Base-by-base conservation (phyloP, 2,797 vertebrate genomes). In the Allobates femoralis region DNA sequence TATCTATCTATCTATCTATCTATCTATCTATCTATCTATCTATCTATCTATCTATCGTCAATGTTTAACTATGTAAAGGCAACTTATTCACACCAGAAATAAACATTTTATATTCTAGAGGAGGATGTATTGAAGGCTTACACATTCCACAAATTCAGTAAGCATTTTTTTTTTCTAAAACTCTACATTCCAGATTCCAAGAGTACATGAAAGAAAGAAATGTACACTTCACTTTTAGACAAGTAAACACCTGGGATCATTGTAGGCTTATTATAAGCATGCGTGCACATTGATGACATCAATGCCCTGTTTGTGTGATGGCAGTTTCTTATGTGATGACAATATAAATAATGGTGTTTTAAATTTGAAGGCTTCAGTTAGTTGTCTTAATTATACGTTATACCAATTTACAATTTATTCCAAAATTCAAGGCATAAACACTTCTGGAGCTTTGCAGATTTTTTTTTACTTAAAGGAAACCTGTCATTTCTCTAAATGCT, bases 61-160 rank as follows among this genome's bases (percentile, higher is more conserved):
- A 46, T 46, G 41, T 46, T 46, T 10, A 46, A 10, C 11, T 46
- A 46, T 10, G 11, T n/a, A n/a, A n/a, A n/a, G n/a, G n/a, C n/a
- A n/a, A n/a, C n/a, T n/a, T n/a, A n/a, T n/a, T n/a, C n/a, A n/a
- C n/a, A n/a, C n/a, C n/a, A n/a, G n/a, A n/a, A n/a, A n/a, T n/a
- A n/a, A n/a, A n/a, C n/a, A n/a, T n/a, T n/a, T 53, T 23, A 15
- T 79, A 5, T 30, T 78, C 14, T 23, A 41, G 51, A 60, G 15
- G 6, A 51, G 41, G 64, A 58, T 46, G 23, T 23, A 55, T 79
- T 28, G 50, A 71, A 67, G 5, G 32, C 62, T 58, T 50, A 34
- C 50, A 73, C 77, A 80, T 85, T 85, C 84, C 76, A 80, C 5
- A 71, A 7, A 85, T 58, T 85, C 64, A 71, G 26, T 69, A 53